Base-by-base conservation (phyloP, 2,113 vertebrate species). In the Parotia lawesii region DNA sequence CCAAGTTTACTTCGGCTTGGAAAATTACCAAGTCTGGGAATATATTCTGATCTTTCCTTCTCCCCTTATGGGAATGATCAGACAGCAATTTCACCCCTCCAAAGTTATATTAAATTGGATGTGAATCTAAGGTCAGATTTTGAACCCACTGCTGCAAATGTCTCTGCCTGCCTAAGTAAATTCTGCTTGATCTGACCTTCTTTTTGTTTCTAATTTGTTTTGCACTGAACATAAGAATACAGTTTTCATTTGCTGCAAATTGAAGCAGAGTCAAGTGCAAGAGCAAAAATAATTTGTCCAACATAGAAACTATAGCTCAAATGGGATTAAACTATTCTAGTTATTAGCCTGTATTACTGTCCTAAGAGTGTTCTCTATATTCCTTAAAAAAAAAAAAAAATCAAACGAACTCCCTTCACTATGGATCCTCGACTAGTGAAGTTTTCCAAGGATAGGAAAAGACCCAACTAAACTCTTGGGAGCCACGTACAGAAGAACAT, bases 141-240 rank as follows among this genome's bases (percentile, higher is more conserved):
- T 76, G 75, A 78, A 92, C 47, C 3, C 37, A 13, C 24, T 61
- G n/a, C 76, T 56, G 70, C 50, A 58, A 73, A 69, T 72, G 47
- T 74, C 64, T 85, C 40, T 91, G 31, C 47, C 42, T 76, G 35
- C 25, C 35, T n/a, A n/a, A 60, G 35, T 31, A 66, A 88, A 73
- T 94, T 95, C 69, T 65, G 29, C 42, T 72, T 64, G n/a, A 67
- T 91, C 40, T 95, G 69, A 89, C 35, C 60, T 85, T 79, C 80
- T 93, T 85, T 67, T n/a, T 35, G 47, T 47, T 78, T 88, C 51
- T 76, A 12, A 60, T 87, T 77, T 89, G 38, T 87, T 94, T 85
- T 64, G 29, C 1, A 2, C 13, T 60, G 56, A 78, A 44, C 3
- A 0, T 57, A 86, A 56, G 47, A 81, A 73, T 40, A 42, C 15